phyloP scores from a whole-genome alignment of 2,797 vertebrate genomes.

The Melopsittacus undulatus region DNA sequence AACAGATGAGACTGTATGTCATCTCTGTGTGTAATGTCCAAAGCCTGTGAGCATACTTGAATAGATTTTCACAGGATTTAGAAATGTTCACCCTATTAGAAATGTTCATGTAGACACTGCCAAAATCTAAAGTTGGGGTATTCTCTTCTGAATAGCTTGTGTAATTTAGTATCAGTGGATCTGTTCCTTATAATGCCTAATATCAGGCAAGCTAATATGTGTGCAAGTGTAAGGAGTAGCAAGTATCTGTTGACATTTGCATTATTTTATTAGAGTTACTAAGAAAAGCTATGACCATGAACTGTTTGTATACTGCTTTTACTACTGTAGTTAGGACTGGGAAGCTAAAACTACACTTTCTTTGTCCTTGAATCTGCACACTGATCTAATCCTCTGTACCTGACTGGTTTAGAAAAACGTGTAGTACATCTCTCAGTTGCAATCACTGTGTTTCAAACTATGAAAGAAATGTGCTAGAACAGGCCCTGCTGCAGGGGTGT shows the following conservation, averaged over 20 bases:
- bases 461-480: conserved; percentile 62
- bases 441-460: not conserved
- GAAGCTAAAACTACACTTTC: not conserved
- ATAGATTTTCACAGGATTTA: not conserved
- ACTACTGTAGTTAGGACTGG: not conserved
- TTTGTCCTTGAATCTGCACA: not conserved
- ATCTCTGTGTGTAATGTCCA: not conserved
- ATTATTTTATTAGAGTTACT: not conserved
- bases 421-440: not conserved
- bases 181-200: not conserved
- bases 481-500: conserved; percentile 36
- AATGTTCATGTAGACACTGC: not conserved
- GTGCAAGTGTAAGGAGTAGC: not conserved
- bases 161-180: not conserved
- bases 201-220: not conserved
- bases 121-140: not conserved
- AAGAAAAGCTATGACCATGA: not conserved
- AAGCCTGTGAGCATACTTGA: not conserved
- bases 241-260: not conserved
- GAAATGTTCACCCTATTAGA: not conserved
- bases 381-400: not conserved
- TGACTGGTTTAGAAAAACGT: not conserved
- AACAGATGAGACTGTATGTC: not conserved
- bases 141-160: not conserved
- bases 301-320: not conserved